A percentile compares a stretch with the other conserved stretches of the same genome.
These are phyloP conservation scores for Lutraria lutraria DNA, from an alignment of 2,888 invertebrate genomes.

Conservation along the genomic window DNA sequence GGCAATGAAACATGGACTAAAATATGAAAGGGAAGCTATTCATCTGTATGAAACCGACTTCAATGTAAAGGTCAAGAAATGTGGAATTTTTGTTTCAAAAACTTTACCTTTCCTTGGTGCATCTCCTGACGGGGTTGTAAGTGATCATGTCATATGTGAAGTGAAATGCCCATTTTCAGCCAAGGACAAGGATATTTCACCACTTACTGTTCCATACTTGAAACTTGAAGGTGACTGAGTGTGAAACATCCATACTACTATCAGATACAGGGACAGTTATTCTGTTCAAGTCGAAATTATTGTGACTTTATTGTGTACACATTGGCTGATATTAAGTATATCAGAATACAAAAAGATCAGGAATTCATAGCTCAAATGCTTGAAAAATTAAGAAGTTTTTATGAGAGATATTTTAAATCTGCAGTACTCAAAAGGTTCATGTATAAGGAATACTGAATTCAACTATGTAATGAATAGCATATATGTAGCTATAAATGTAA, in stretches of 20 bases:
- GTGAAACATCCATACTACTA: conserved; percentile 46
- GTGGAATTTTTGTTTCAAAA: conserved; percentile 23
- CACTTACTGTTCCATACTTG: conserved; percentile 44
- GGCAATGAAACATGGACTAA: conserved; percentile 6
- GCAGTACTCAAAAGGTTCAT: not conserved
- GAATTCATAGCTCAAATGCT: conserved; percentile 50
- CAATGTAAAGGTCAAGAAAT: not conserved
- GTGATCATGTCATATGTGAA: conserved; percentile 24
- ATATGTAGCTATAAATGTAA: no score
- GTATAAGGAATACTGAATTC: no score
- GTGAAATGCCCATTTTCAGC: conserved; percentile 54
- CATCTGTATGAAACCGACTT: not conserved
- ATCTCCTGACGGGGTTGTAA: conserved; percentile 23
- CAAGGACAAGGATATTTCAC: conserved; percentile 22
- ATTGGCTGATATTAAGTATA: conserved; percentile 35
- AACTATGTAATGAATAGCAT: no score
- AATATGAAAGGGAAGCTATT: conserved; percentile 25
- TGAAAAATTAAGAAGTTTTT: conserved; percentile 35
- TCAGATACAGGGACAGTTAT: conserved; percentile 58
- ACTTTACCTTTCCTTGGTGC: not conserved
- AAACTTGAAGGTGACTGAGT: not conserved
- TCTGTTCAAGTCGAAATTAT: conserved; percentile 36
- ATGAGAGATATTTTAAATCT: conserved; percentile 24
- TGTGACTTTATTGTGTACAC: conserved; percentile 56
- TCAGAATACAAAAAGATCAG: conserved; percentile 40